Evolutionary conservation across 2,888 invertebrate species (phyloP).

Genomic region (Philereme vetulata): DNA sequence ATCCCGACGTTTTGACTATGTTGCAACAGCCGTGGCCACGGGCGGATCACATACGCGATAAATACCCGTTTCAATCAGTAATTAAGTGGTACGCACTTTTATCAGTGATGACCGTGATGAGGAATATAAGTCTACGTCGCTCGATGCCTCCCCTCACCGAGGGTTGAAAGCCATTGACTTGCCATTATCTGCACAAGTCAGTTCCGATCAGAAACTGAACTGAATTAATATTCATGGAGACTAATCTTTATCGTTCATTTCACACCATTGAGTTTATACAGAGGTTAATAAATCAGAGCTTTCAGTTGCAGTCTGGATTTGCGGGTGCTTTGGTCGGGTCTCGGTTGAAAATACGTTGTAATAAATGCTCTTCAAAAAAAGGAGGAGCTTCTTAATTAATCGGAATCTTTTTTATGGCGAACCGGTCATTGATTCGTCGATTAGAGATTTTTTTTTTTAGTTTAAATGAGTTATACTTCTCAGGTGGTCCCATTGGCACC

Average conservation of each 20-base stretch:
- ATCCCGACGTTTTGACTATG: no score
- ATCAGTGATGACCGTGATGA: no score
- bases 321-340: slow-evolving; percentile 25
- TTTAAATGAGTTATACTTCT: no score
- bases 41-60: no score
- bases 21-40: no score
- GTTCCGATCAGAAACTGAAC: slow-evolving; percentile 46
- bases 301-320: slow-evolving; percentile 44
- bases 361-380: slow-evolving; percentile 13
- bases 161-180: slow-evolving; percentile 41
- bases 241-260: slow-evolving; percentile 63
- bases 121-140: not conserved
- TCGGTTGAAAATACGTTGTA: slow-evolving; percentile 13
- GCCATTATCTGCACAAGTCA: slow-evolving; percentile 50
- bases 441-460: no score
- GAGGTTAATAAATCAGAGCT: slow-evolving; percentile 60
- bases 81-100: no score
- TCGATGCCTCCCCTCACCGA: slow-evolving; percentile 26
- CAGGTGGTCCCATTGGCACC: no score
- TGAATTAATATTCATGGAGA: slow-evolving; percentile 59
- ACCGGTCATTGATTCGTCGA: no score
- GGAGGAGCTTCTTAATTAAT: no score
- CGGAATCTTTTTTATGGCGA: no score
- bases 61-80: no score
- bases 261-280: slow-evolving; percentile 61